Base-by-base conservation (phyloP, 2,888 invertebrate genomes). In the Limnephilus marmoratus region DNA sequence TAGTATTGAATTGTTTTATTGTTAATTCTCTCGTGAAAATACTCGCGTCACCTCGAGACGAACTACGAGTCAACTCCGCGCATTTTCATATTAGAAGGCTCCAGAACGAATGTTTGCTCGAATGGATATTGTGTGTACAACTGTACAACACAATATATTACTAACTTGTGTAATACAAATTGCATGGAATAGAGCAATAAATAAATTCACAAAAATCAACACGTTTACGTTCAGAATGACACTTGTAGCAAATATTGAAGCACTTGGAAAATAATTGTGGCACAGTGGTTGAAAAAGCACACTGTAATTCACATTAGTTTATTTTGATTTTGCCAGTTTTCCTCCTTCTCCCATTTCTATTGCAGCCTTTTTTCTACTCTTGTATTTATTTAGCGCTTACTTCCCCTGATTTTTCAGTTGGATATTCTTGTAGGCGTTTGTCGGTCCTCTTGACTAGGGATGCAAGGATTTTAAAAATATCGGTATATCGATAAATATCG, bases 31-130 rank as follows among this genome's bases (percentile, higher is more conserved):
- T 24, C 24, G 24, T 15, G n/a, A 68, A 24, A 68, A 68, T 49
- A 49, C 7, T 68, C 24, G 0, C 68, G 24, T 7, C 68, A 68
- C n/a, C 1, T 24, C 68, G 9, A n/a, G 68, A 24, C 68, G 68
- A 1, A 9, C 83, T 49, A 49, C 49, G 0, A 41, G 24, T 83
- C 29, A 15, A 45, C 41, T 85, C 29, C 15, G 68, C 24, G n/a
- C 24, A 24, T 45, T 86, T 86, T 86, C 86, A 29, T 29, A n/a
- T n/a, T n/a, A 29, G 86, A 86, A 86, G 29, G 45, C 13, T 86
- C 86, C 49, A 86, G 86, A 86, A n/a, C 45, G 3, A 86, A 86
- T 86, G n/a, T 86, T 86, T 49, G 37, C 34, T 83, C n/a, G 37
- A 83, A 41, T 34, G 83, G 37, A 15, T 83, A 37, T 37, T 85